Evolutionary conservation across 2,113 vertebrate species (phyloP), one percentile per base, ranked within the genome.

Genomic region (Eulemur macaco): DNA sequence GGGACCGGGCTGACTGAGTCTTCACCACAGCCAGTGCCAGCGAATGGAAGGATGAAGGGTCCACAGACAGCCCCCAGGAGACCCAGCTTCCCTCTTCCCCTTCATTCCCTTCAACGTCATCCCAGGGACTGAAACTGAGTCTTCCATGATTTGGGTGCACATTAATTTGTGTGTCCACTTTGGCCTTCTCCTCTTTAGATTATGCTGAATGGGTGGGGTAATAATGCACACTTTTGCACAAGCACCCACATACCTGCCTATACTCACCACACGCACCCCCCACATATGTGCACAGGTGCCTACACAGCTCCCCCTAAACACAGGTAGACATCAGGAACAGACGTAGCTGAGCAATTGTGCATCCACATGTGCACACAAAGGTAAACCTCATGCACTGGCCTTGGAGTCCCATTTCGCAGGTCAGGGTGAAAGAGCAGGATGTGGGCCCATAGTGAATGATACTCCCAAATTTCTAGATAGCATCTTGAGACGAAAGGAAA

Each of bases 391-490:
- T 14, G 27, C 9, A 8, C 20, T 78, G 63, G 23, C 25, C 74
- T 83, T 66, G 25, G 15, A 89, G 58, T 56, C n/a, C 77, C 18
- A 27, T 45, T 86, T n/a, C 31, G 60, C 39, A 42, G 42, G 25
- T 54, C 29, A 18, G 1, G 42, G n/a, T 47, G 29, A 85, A 88
- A 85, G n/a, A 80, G n/a, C 39, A 60, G 0, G n/a, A 52, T n/a
- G 23, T 5, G 1, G 14, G 54, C 56, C 74, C 56, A 9, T 9
- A 10, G 64, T n/a, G 17, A 20, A 31, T 23, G 27, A 71, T n/a
- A 23, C 1, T 15, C 77, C 66, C 82, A 45, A 25, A 56, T 93
- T 69, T 64, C 93, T 84, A 81, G 82, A 64, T 52, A 85, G 81
- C 73, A n/a, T 64, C 27, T 78, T 64, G 39, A 92, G 54, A 73